Conservation (phyloP, 92 coral and sea anemone genomes). For the Paramuricea clavata region DNA sequence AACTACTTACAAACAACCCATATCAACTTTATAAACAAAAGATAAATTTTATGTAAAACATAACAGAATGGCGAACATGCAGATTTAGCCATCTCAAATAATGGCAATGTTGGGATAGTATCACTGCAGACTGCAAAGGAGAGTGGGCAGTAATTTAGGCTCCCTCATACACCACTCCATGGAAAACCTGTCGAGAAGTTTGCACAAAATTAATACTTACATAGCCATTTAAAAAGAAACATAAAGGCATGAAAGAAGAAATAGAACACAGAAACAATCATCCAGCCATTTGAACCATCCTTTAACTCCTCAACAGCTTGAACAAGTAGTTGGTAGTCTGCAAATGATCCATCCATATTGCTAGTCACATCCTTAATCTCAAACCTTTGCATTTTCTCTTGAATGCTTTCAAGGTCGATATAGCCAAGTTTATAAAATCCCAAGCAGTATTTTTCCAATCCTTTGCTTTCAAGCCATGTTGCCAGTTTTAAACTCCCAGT, state of each 20-base stretch:
- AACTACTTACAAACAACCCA: too few species aligned
- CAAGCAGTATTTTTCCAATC: slow-evolving; percentile 39
- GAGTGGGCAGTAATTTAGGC: too few species aligned
- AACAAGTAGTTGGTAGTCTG: slow-evolving; percentile 26
- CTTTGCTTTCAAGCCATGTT: slow-evolving; percentile 65
- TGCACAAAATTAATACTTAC: too few species aligned
- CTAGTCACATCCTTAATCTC: slow-evolving; percentile 14
- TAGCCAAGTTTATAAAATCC: slow-evolving; percentile 35
- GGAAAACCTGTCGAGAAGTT: too few species aligned
- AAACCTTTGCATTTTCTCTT: slow-evolving; percentile 3
- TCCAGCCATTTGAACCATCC: slow-evolving; percentile 7
- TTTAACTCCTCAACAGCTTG: slow-evolving; percentile 3
- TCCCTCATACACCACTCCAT: too few species aligned
- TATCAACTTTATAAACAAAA: too few species aligned
- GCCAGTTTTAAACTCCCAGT: not conserved
- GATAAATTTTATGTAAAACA: too few species aligned
- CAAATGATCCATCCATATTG: slow-evolving; percentile 13
- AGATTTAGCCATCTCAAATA: too few species aligned
- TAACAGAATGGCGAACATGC: too few species aligned
- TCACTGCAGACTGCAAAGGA: too few species aligned
- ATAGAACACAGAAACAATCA: not conserved
- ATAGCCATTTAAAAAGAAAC: slow-evolving; percentile 26
- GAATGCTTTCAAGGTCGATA: not conserved
- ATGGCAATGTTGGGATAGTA: too few species aligned
- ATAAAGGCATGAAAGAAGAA: not conserved